Conservation (phyloP, 1,140 invertebrate genomes). For the Cephus cinctus region DNA sequence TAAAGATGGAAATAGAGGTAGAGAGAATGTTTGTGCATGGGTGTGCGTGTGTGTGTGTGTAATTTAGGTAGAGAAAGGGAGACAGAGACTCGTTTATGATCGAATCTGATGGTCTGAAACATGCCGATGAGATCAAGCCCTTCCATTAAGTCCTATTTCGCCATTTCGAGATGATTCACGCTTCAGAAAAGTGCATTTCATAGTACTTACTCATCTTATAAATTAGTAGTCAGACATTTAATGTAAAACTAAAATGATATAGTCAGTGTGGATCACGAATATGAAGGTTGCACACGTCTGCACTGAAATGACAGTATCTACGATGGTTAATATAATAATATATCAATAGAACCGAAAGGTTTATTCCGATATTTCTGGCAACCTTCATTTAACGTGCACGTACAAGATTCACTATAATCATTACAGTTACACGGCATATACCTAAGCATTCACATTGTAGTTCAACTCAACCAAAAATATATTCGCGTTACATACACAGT, state of each 20-base stretch:
- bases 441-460: conserved; percentile 47
- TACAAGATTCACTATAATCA: conserved; percentile 48
- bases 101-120: conserved; percentile 9
- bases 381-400: conserved; percentile 47
- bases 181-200: conserved; percentile 35
- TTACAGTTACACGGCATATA: conserved; percentile 44
- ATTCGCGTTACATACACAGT: conserved; percentile 9
- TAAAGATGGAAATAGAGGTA: conserved; percentile 37
- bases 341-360: conserved; percentile 6
- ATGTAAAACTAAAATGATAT: conserved; percentile 32
- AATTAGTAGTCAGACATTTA: conserved; percentile 36
- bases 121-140: conserved; percentile 6
- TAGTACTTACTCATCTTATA: conserved; percentile 34
- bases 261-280: conserved; percentile 35
- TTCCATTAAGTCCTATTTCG: conserved; percentile 27
- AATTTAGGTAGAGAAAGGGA: not conserved
- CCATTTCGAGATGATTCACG: conserved; percentile 29
- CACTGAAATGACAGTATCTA: too few relatives aligned
- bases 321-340: too few relatives aligned
- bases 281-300: conserved; percentile 44
- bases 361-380: conserved; percentile 22
- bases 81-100: not conserved
- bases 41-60: conserved; percentile 14
- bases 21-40: conserved; percentile 33
- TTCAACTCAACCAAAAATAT: conserved; percentile 28